A percentile compares a stretch with the other conserved stretches of the same genome.
Conservation (phyloP, 1,140 invertebrate genomes). For the Hetaerina americana region DNA sequence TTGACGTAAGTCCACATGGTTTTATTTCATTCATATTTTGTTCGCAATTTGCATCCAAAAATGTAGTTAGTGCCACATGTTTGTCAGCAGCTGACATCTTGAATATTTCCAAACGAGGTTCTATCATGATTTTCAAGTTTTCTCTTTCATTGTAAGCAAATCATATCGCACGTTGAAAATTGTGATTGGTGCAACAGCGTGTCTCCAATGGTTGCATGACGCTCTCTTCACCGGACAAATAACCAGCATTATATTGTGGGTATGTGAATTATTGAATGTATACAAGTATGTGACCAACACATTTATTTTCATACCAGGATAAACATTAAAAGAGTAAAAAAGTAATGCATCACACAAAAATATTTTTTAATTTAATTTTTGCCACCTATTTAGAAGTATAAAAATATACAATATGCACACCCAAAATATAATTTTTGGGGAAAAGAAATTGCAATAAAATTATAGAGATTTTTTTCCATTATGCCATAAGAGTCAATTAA, state of each 20-base stretch:
- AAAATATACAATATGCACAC: background rate
- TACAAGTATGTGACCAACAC: too few relatives aligned
- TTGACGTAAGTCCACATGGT: too few relatives aligned
- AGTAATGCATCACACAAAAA: too few relatives aligned
- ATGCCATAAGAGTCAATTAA: too few relatives aligned
- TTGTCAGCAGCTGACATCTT: background rate
- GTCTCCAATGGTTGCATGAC: background rate
- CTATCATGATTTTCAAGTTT: background rate
- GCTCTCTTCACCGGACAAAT: background rate
- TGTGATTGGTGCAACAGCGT: background rate
- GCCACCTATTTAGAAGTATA: background rate
- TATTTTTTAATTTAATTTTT: too few relatives aligned
- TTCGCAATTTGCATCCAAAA: background rate
- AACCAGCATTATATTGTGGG: background rate
- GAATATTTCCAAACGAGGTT: background rate
- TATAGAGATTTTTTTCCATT: too few relatives aligned
- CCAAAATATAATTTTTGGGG: background rate
- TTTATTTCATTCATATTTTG: background rate
- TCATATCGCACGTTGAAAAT: background rate
- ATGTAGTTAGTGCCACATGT: background rate
- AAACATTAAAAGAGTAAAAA: too few relatives aligned
- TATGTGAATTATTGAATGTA: too few relatives aligned
- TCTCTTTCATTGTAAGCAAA: background rate
- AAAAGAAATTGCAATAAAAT: too few relatives aligned
- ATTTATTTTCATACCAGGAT: too few relatives aligned